These are phyloP conservation scores for Oceanodroma tethys DNA, from an alignment of 2,113 vertebrate species.

Conservation along the genomic window DNA sequence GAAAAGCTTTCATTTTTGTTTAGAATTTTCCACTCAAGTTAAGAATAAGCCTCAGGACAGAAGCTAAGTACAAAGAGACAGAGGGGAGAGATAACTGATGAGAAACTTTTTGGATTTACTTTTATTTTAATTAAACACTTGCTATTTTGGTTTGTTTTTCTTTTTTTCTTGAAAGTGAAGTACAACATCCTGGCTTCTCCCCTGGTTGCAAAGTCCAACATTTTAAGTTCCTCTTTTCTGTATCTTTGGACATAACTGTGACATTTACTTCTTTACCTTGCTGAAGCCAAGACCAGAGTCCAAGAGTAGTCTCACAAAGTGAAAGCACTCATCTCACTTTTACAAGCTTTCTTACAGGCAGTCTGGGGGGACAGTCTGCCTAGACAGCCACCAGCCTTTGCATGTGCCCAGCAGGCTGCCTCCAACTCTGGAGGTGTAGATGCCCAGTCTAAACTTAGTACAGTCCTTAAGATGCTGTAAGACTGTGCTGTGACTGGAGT, in stretches of 20 bases:
- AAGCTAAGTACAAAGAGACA: neutral
- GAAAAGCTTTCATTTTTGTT: slow-evolving; percentile 10
- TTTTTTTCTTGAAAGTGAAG: neutral
- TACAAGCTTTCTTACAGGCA: neutral
- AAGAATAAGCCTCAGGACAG: neutral
- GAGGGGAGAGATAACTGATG: neutral
- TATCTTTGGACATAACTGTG: neutral
- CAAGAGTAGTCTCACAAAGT: neutral
- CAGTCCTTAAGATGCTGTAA: neutral
- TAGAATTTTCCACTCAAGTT: slow-evolving; percentile 8
- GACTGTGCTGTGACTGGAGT: neutral
- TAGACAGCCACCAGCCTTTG: neutral
- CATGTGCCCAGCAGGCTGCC: neutral
- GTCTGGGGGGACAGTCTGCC: neutral
- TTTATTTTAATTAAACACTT: neutral
- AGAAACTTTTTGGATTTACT: neutral
- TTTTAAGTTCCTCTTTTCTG: neutral
- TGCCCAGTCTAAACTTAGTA: neutral
- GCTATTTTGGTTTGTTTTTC: neutral
- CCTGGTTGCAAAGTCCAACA: neutral
- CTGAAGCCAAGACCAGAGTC: neutral
- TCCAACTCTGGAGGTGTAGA: neutral
- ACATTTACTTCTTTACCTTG: neutral
- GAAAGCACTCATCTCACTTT: neutral
- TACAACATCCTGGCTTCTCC: neutral